These are phyloP conservation scores for Microctonus brassicae DNA, from an alignment of 2,888 invertebrate species.

Conservation along the genomic window DNA sequence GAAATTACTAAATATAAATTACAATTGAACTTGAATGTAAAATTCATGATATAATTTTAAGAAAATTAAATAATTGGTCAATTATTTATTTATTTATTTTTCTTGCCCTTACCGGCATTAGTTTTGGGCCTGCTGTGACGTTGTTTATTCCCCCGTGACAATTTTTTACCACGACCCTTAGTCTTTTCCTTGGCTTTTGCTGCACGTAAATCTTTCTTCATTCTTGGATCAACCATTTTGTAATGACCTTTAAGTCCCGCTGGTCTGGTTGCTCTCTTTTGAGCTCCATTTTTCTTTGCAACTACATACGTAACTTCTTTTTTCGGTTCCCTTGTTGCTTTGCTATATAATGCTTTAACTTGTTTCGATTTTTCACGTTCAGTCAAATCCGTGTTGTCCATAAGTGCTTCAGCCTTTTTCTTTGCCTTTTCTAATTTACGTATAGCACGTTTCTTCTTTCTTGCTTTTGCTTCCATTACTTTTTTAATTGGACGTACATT, in stretches of 20 bases:
- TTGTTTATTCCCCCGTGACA: slow-evolving; percentile 65
- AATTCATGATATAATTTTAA: too few relatives aligned
- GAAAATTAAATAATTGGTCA: background rate
- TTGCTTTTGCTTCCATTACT: slow-evolving; percentile 96
- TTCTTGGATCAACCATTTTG: slow-evolving; percentile 94
- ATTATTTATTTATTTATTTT: slow-evolving; percentile 4
- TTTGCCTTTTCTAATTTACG: slow-evolving; percentile 92
- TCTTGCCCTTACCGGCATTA: slow-evolving; percentile 43
- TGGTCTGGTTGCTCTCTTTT: slow-evolving; percentile 84
- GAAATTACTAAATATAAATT: background rate
- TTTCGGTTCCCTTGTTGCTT: slow-evolving; percentile 86
- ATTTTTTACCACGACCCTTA: slow-evolving; percentile 62
- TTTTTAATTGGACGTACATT: slow-evolving; percentile 97
- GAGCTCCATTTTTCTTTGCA: slow-evolving; percentile 86
- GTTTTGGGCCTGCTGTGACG: slow-evolving; percentile 49
- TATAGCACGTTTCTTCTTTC: slow-evolving; percentile 93
- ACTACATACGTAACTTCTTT: slow-evolving; percentile 94
- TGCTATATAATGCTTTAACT: slow-evolving; percentile 93
- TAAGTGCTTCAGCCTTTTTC: slow-evolving; percentile 94
- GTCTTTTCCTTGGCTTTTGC: slow-evolving; percentile 76
- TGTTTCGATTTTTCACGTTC: slow-evolving; percentile 93
- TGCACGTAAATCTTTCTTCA: slow-evolving; percentile 93
- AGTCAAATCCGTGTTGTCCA: slow-evolving; percentile 91
- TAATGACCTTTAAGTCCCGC: slow-evolving; percentile 91
- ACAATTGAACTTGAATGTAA: background rate